Base-by-base conservation (phyloP, 2,888 invertebrate species). In the Cheilosia urbana region DNA sequence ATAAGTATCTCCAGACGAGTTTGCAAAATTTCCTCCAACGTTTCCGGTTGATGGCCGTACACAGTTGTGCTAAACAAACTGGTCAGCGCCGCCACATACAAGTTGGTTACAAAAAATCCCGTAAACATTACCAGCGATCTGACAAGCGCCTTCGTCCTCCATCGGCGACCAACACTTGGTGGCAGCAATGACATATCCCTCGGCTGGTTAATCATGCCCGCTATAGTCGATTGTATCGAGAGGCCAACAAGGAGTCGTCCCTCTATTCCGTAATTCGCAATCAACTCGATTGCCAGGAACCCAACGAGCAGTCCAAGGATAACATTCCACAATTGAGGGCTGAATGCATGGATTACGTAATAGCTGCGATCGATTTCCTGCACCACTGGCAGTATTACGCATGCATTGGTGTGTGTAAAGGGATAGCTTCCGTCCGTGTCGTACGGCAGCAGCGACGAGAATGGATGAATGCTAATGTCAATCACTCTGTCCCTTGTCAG, bases 1-100 rank as follows among this genome's bases (percentile, higher is more conserved):
- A 87, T 9, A 66, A 89, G 84, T 17, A 89, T 83, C 21, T 81
- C 76, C 1, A 88, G 51, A 45, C 81, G 80, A 17, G 88, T 87
- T 2, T n/a, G 21, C 5, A 80, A 60, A 57, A 88, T 81, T 47
- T 88, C 88, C 13, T 87, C 88, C 3, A 87, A 30, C 4, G 71
- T 87, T 7, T 88, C 88, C 17, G 88, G 68, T 40, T 88, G 87
- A 2, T 40, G 30, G 11, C 88, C 88, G 66, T 87, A 88, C 6
- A 88, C 62, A 1, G 88, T 88, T 15, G 87, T 87, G 45, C 88
- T 88, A 13, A 87, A 73, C n/a, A 87, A 77, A 6, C 88, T 88
- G 6, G 88, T 85, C 21, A 88, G 37, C 9, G 87, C 76, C 0
- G 84, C 85, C 9, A 79, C 76, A 49, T 78, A 71, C 4, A 69